Conservation (phyloP, 2,888 invertebrate genomes). For the Trissolcus brochymenae region DNA sequence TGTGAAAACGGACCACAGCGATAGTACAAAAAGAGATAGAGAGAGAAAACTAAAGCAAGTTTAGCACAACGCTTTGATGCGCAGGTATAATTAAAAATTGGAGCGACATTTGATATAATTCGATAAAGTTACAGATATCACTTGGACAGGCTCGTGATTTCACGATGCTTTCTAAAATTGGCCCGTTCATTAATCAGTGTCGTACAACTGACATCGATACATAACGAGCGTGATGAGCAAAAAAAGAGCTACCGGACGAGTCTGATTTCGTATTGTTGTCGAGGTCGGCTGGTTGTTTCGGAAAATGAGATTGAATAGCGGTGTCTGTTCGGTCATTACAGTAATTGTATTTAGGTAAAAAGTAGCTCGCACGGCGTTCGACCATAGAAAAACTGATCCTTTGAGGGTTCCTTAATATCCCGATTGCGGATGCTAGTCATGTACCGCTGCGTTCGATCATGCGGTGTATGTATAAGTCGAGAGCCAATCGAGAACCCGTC, state of each 20-base stretch:
- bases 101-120: slow-evolving; percentile 6
- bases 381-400: slow-evolving; percentile 38
- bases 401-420: slow-evolving; percentile 53
- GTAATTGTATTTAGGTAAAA: slow-evolving; percentile 49
- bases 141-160: slow-evolving; percentile 15
- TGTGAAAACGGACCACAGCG: slow-evolving; percentile 6
- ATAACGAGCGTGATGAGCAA: slow-evolving; percentile 15
- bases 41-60: background rate
- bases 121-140: slow-evolving; percentile 26
- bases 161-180: slow-evolving; percentile 33
- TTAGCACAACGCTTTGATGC: background rate
- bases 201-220: slow-evolving; percentile 39
- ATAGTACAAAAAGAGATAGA: background rate
- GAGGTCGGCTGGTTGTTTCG: slow-evolving; percentile 34
- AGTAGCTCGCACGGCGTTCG: slow-evolving; percentile 28
- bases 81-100: slow-evolving; percentile 26
- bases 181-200: slow-evolving; percentile 41
- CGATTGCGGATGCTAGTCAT: slow-evolving; percentile 55
- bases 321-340: slow-evolving; percentile 32
- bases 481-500: slow-evolving; percentile 50
- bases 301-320: slow-evolving; percentile 40
- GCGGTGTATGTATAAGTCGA: slow-evolving; percentile 48
- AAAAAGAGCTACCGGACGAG: slow-evolving; percentile 22
- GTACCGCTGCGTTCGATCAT: slow-evolving; percentile 50
- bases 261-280: slow-evolving; percentile 38